Evolutionary conservation across 53 echinoderm and acorn worm species (phyloP), one percentile per base, ranked within the genome.

Genomic region (Holothuria scabra): DNA sequence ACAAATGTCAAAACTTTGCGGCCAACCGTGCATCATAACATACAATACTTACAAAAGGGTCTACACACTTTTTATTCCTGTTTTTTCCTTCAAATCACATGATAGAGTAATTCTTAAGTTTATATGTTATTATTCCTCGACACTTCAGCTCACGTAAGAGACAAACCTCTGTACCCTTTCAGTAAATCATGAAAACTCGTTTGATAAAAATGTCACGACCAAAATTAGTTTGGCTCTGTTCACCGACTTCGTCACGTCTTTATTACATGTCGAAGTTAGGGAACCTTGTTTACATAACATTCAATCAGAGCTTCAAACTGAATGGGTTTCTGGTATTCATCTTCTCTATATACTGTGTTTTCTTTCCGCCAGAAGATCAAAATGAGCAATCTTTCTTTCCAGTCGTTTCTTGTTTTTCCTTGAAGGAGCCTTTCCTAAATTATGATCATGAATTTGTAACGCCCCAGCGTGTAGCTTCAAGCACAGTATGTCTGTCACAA

Each of bases 121-220:
- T 52, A 18, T 52, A 18, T 52, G 52, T 52, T 52, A 52, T 52
- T 52, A 52, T 52, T 52, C 14, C 52, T 52, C 52, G 52, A 1
- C 52, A 52, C 52, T 41, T 41, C 41, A 3, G 41, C 52, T 52
- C 52, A 52, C 52, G 52, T 52, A 52, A 52, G 52, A 52, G 18
- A 18, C 52, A 52, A 48, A 52, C 4, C 14, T 52, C 18, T 52
- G 3, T 52, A 14, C 52, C 52, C 48, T 48, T 24, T 12, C 46
- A 25, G 48, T 72, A 72, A 48, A 72, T 72, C 72, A 23, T 41
- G 44, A 13, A 48, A 72, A 72, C 48, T 44, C 41, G 72, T 48
- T 72, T 72, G 72, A 72, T 38, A 72, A 72, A 44, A 72, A 72
- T 44, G 72, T 41, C 72, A 72, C 72, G 72, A 72, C 48, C 72